A percentile compares a stretch with the other conserved stretches of the same genome.
Conservation (phyloP, 2,797 vertebrate genomes). For the Poecilia gillii region DNA sequence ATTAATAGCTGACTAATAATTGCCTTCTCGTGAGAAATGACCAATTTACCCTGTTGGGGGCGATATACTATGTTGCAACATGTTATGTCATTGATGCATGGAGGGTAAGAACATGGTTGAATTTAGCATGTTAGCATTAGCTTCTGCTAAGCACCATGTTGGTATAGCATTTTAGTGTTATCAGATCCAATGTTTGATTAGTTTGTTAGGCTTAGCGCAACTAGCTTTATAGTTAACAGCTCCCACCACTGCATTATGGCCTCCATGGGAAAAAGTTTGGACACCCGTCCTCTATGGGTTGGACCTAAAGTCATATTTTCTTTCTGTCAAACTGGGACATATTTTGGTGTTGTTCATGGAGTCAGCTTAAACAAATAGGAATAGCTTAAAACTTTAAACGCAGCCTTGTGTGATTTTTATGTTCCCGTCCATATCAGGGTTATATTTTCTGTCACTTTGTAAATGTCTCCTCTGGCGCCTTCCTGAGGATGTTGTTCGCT, state of each 20-base stretch:
- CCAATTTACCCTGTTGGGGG: too few relatives aligned
- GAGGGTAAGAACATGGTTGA: too few relatives aligned
- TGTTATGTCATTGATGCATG: too few relatives aligned
- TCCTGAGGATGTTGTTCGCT: not conserved
- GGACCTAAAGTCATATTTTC: not conserved
- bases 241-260: not conserved
- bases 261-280: not conserved
- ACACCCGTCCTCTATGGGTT: not conserved
- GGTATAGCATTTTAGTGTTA: too few relatives aligned
- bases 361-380: too few relatives aligned
- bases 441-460: not conserved
- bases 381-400: not conserved
- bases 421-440: not conserved
- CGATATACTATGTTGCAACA: too few relatives aligned
- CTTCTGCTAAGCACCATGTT: too few relatives aligned
- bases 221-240: not conserved
- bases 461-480: not conserved
- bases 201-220: not conserved
- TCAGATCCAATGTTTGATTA: not conserved
- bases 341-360: not conserved
- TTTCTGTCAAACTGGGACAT: not conserved
- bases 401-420: not conserved
- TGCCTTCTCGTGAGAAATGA: too few relatives aligned
- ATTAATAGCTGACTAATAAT: too few relatives aligned
- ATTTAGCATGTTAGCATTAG: too few relatives aligned